phyloP scores from a whole-genome alignment of 2,888 invertebrate species.

The Rhyacophila evoluta region DNA sequence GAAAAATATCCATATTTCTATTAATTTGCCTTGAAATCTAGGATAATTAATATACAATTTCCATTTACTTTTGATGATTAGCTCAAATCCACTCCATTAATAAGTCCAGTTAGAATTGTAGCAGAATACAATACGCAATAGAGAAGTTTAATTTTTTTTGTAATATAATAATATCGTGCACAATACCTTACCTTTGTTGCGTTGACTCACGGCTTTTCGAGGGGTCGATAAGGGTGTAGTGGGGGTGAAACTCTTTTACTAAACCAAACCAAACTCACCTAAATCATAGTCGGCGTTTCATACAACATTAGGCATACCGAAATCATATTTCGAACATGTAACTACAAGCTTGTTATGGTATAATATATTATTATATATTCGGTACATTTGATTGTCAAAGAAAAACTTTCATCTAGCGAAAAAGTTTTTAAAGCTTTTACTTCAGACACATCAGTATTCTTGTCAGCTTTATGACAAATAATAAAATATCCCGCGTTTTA shows the following conservation, averaged over 20 bases:
- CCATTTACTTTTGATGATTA: too few species aligned
- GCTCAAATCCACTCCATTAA: too few species aligned
- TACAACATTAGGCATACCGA: not conserved
- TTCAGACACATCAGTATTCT: not conserved
- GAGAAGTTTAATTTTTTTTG: too few species aligned
- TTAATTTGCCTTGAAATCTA: too few species aligned
- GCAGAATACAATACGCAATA: too few species aligned
- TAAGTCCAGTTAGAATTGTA: too few species aligned
- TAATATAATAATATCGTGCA: not conserved
- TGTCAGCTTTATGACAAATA: not conserved
- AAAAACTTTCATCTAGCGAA: not conserved
- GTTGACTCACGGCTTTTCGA: not conserved
- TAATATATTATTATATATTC: not conserved
- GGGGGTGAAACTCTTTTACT: constrained; percentile 6
- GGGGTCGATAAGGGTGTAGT: constrained; percentile 26
- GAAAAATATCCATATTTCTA: too few species aligned
- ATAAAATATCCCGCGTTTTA: not conserved
- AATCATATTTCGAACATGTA: not conserved
- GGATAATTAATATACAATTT: too few species aligned
- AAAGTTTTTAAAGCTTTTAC: not conserved
- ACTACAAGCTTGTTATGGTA: not conserved
- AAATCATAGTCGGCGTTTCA: not conserved
- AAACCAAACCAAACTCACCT: constrained; percentile 9
- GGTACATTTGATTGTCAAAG: not conserved
- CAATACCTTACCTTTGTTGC: not conserved